These are phyloP conservation scores for Leptonema lineaticorne DNA, from an alignment of 1,140 invertebrate genomes.

Conservation along the genomic window DNA sequence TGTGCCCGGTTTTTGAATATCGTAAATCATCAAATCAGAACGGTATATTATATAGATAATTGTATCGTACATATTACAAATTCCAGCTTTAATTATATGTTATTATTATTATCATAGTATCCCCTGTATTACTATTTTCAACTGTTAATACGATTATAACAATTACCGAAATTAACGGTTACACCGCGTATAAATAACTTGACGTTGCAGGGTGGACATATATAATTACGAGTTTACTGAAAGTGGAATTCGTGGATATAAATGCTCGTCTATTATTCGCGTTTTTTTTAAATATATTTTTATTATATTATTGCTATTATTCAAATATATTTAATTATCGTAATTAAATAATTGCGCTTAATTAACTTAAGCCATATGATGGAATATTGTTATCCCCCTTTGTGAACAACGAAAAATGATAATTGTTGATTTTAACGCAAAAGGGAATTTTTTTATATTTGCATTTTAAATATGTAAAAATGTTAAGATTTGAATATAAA, in stretches of 20 bases:
- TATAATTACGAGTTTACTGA: constrained; percentile 1
- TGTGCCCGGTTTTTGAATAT: neutral
- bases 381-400: too few species aligned
- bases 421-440: too few species aligned
- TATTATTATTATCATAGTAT: too few species aligned
- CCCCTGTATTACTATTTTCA: neutral
- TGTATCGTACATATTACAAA: neutral
- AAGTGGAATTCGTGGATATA: constrained; percentile 13
- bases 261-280: too few species aligned
- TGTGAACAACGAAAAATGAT: too few species aligned
- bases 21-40: constrained; percentile 11
- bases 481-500: too few species aligned
- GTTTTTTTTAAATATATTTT: too few species aligned
- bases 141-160: neutral
- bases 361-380: too few species aligned
- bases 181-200: constrained; percentile 10
- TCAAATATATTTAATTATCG: constrained; percentile 16
- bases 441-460: too few species aligned
- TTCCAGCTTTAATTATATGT: neutral
- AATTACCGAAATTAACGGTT: constrained; percentile 14
- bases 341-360: constrained; percentile 9
- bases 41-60: neutral
- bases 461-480: too few species aligned
- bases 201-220: neutral
- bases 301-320: too few species aligned